Base-by-base conservation (phyloP, 2,888 invertebrate species). In the Psylliodes chrysocephalus region DNA sequence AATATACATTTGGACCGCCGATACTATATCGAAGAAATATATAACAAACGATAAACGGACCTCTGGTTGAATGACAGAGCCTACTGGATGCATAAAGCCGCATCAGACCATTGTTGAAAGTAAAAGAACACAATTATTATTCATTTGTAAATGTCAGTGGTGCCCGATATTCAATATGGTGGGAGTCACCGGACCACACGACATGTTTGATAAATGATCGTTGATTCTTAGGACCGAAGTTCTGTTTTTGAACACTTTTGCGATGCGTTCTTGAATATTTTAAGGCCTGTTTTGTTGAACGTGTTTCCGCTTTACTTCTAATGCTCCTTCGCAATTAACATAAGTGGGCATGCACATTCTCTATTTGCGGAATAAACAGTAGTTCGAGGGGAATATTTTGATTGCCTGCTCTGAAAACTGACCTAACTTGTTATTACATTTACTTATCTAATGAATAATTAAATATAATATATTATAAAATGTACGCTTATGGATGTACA, bases 101-200 rank as follows among this genome's bases (percentile, higher is more conserved):
- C 73, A 74, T 77, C 77, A 73, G 71, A 67, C 75, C 69, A 78
- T 80, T 79, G 79, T 80, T 73, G 78, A 79, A 80, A 80, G 80
- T 80, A 80, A 82, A 82, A 82, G 82, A 82, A 80, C 82, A 81
- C 81, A 82, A 82, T 82, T 82, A 82, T 82, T 82, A 82, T 82
- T 82, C 82, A 82, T 82, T 82, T 82, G 81, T 82, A 81, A 82
- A 82, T 82, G 82, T 82, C 82, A 82, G 78, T 77, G 75, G 76
- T 81, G 82, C 77, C 80, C 82, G 81, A 82, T 82, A 82, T 82
- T 82, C 81, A 82, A 82, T 82, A 82, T 81, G 80, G 81, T 82
- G 79, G 82, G 82, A 81, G 82, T 82, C 78, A 75, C 76, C 80
- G 81, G 81, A 81, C 81, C 81, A 80, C 81, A 82, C 81, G 80